Evolutionary conservation across 2,113 vertebrate species (phyloP).

Genomic region (Etheostoma spectabile): DNA sequence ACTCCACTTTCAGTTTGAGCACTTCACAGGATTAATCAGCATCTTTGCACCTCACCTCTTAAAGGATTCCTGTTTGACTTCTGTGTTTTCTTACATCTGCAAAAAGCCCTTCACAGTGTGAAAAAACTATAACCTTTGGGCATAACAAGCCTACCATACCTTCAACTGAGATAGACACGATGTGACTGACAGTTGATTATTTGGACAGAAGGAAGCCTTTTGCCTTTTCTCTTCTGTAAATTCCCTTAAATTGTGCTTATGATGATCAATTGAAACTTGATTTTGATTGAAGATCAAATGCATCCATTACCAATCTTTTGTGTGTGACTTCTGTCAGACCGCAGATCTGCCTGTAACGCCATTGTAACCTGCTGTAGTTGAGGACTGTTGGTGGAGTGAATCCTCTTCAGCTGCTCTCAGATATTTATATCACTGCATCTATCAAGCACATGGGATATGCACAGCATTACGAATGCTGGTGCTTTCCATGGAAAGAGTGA

Average conservation of each 20-base stretch:
- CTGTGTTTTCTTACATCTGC: not conserved
- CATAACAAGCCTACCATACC: not conserved
- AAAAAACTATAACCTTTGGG: not conserved
- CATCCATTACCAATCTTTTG: not conserved
- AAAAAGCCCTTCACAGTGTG: not conserved
- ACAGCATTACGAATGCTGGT: not conserved
- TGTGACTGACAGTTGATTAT: not conserved
- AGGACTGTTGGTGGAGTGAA: conserved; percentile 19
- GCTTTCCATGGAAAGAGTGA: not conserved
- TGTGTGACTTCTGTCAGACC: not conserved
- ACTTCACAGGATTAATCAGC: not conserved
- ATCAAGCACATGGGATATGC: not conserved
- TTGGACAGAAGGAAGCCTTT: not conserved
- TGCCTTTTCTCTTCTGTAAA: not conserved
- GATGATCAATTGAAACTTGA: not conserved
- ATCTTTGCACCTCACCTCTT: not conserved
- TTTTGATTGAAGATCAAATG: not conserved
- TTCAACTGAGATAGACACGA: not conserved
- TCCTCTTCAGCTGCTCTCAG: conserved; percentile 20
- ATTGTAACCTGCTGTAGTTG: not conserved
- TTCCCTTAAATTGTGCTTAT: not conserved
- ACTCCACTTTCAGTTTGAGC: not conserved
- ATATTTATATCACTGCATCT: conserved; percentile 40
- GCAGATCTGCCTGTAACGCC: not conserved
- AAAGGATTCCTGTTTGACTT: not conserved